phyloP scores from a whole-genome alignment of 2,113 vertebrate genomes.

The Nipponia nippon region DNA sequence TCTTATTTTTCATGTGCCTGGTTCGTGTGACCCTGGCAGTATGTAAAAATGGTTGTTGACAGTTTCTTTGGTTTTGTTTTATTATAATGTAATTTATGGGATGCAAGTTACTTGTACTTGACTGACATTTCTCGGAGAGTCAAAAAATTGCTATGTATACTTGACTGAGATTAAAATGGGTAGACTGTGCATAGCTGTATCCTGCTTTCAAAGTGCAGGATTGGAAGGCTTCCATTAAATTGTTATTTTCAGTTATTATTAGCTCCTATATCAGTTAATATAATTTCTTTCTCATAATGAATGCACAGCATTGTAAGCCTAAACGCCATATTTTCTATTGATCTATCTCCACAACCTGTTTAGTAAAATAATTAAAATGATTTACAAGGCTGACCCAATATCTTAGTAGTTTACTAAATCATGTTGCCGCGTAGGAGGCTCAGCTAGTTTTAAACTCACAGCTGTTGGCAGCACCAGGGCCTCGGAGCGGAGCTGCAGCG shows the following conservation, averaged over 20 bases:
- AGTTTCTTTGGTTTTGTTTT: neutral
- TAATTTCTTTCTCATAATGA: conserved; percentile 52
- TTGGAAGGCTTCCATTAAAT: conserved; percentile 57
- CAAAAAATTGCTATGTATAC: neutral
- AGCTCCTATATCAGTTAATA: conserved; percentile 61
- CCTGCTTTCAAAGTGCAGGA: conserved; percentile 12
- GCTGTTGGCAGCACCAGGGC: neutral
- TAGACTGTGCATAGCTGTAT: neutral
- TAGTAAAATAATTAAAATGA: conserved; percentile 64
- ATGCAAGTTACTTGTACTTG: neutral
- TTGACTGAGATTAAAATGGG: conserved; percentile 30
- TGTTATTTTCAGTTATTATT: conserved; percentile 57
- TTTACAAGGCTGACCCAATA: conserved; percentile 59
- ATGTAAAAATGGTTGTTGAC: neutral
- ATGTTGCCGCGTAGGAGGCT: neutral
- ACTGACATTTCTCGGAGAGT: conserved; percentile 8
- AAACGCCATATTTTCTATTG: conserved; percentile 59
- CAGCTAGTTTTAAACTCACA: neutral
- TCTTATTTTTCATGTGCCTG: neutral
- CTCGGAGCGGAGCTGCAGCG: neutral
- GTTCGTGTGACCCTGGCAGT: neutral
- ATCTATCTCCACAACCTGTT: conserved; percentile 63
- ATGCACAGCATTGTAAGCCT: conserved; percentile 37
- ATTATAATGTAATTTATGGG: conserved; percentile 15
- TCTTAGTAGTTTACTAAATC: conserved; percentile 60